A percentile compares a stretch with the other conserved stretches of the same genome.
These are phyloP conservation scores for Zingel zingel DNA, from an alignment of 2,113 vertebrate species.

Conservation along the genomic window DNA sequence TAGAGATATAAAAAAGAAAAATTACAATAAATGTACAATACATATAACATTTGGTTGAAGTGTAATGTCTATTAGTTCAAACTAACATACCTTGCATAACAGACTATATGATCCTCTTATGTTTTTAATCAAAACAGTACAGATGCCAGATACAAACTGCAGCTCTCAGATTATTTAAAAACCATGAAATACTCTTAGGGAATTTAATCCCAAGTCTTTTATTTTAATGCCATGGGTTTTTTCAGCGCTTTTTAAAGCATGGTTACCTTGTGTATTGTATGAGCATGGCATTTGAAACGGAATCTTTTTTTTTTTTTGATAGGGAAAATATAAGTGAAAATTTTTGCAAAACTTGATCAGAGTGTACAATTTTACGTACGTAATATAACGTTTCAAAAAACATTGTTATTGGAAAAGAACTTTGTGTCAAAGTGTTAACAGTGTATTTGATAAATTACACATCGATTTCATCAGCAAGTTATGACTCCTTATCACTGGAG, in stretches of 20 bases:
- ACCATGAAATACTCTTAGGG: not conserved
- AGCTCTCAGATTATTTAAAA: not conserved
- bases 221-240: not conserved
- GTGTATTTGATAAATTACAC: not conserved
- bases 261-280: not conserved
- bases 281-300: not conserved
- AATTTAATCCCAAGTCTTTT: not conserved
- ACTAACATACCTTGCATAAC: not conserved
- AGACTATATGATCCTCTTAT: not conserved
- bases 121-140: not conserved
- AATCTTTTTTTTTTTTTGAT: no score
- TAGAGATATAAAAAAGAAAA: not conserved
- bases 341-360: not conserved
- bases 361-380: not conserved
- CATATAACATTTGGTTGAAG: not conserved
- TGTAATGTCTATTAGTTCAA: not conserved
- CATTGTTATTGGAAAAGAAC: not conserved
- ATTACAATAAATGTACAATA: not conserved
- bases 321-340: not conserved
- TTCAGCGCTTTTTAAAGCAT: not conserved
- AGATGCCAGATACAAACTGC: not conserved
- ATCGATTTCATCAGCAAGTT: not conserved
- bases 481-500: not conserved
- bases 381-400: not conserved
- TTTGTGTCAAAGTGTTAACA: not conserved